Base-by-base conservation (phyloP, 2,888 invertebrate genomes). In the Prostheceraeus crozeri region DNA sequence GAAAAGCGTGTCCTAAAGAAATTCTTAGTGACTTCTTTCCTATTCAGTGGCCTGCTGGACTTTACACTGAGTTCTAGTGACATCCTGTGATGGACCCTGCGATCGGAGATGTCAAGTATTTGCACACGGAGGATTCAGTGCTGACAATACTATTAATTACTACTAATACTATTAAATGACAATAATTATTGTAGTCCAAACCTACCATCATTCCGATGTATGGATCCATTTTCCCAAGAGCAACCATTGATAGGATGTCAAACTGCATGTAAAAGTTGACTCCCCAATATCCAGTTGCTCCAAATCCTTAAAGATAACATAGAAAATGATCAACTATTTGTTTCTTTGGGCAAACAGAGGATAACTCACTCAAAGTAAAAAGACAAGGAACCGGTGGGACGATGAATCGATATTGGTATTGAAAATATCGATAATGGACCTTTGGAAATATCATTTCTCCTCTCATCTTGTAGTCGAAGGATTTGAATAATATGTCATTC, bases 361-460 rank as follows among this genome's bases (percentile, higher is more conserved):
- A n/a, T n/a, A 10, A 40, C 40, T 40, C 19, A 40, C 40, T 14
- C 6, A 40, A 10, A 10, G 8, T 6, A 40, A 40, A 40, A 40
- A 40, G 40, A 40, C 40, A 40, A 40, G 40, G 40, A 8, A 40
- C n/a, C 6, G 40, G 8, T 16, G 19, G 6, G n/a, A 40, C 6
- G 10, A n/a, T 10, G n/a, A 10, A 33, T 10, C 10, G 33, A 33
- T 33, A 33, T n/a, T 28, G n/a, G 30, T 59, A 62, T 1, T 46
- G 25, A 46, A 68, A 68, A n/a, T 68, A 64, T n/a, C 35, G 55
- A 2, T 64, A 51, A 25, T 58, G 55, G 25, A 59, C 58, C 35
- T 62, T 48, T 0, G 69, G 68, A 16, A 67, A 64, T 19, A 60
- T 61, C 51, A 68, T 68, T 28, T 61, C 59, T n/a, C 69, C 69